Evolutionary conservation across 2,888 invertebrate genomes (phyloP).

Genomic region (Cheilosia variabilis): DNA sequence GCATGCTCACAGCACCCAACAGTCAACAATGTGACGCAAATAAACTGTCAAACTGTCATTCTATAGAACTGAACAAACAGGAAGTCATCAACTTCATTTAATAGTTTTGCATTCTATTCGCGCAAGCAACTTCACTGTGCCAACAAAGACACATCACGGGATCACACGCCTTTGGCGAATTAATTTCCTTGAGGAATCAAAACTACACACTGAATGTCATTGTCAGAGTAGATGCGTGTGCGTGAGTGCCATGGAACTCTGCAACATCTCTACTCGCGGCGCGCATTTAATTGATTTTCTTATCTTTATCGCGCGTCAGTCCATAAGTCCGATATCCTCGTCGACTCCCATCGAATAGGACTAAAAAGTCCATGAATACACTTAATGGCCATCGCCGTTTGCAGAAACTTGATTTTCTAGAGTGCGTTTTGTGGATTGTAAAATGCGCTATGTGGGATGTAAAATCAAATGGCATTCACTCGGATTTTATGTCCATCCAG

Average conservation of each 20-base stretch:
- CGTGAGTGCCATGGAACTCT: constrained; percentile 9
- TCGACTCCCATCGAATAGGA: constrained; percentile 10
- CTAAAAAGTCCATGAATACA: constrained; percentile 40
- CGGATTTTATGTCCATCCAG: too few species aligned
- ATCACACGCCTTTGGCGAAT: neutral
- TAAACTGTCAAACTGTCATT: constrained; percentile 54
- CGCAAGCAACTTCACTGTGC: constrained; percentile 15
- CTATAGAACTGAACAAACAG: constrained; percentile 25
- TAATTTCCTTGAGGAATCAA: constrained; percentile 3
- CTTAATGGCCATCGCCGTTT: constrained; percentile 45
- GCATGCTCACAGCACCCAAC: neutral
- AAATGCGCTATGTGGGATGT: constrained; percentile 43
- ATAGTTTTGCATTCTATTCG: constrained; percentile 47
- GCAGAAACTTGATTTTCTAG: constrained; percentile 8
- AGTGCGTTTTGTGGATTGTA: constrained; percentile 9
- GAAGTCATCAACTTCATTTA: constrained; percentile 40
- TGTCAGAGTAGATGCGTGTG: constrained; percentile 18
- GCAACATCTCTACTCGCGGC: constrained; percentile 42
- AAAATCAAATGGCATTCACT: constrained; percentile 37
- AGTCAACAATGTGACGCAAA: constrained; percentile 34
- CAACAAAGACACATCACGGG: constrained; percentile 24
- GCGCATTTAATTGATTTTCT: constrained; percentile 71
- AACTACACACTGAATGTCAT: constrained; percentile 64
- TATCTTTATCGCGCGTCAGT: constrained; percentile 68
- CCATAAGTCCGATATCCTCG: constrained; percentile 45